These are phyloP conservation scores for Dolichomitus sp. DNA, from an alignment of 2,888 invertebrate genomes.

Conservation along the genomic window DNA sequence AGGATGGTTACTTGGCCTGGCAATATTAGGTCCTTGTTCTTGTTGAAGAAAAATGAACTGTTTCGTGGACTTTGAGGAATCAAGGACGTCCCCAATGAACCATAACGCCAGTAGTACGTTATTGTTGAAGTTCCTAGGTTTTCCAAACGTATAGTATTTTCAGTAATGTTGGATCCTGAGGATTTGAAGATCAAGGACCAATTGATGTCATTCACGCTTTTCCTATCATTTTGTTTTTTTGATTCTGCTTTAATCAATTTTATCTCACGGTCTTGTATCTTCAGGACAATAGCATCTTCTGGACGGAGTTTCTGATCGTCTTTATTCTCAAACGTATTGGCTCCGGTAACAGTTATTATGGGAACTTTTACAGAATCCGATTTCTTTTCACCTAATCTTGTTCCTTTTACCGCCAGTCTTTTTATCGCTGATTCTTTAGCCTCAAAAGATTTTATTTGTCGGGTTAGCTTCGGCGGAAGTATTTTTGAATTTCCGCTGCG, in stretches of 20 bases:
- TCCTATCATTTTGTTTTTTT: conserved; percentile 33
- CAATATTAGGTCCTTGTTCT: conserved; percentile 87
- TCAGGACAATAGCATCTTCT: conserved; percentile 67
- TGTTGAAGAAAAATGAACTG: conserved; percentile 88
- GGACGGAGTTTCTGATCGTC: background rate
- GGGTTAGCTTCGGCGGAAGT: conserved; percentile 69
- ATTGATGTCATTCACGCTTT: conserved; percentile 37
- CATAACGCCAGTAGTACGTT: conserved; percentile 86
- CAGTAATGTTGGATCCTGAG: conserved; percentile 1
- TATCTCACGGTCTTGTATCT: conserved; percentile 76
- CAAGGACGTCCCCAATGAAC: conserved; percentile 33
- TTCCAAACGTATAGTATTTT: conserved; percentile 83
- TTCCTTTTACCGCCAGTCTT: conserved; percentile 78
- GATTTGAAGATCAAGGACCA: conserved; percentile 73
- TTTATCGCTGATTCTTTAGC: conserved; percentile 78
- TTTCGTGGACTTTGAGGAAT: conserved; percentile 70
- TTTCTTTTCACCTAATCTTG: conserved; percentile 8
- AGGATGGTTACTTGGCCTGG: conserved; percentile 87
- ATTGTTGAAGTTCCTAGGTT: conserved; percentile 87
- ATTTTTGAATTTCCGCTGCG: conserved; percentile 75
- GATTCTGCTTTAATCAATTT: conserved; percentile 41
- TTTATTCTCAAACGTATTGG: background rate
- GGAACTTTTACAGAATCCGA: conserved; percentile 44
- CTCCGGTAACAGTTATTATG: conserved; percentile 68
- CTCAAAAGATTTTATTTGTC: conserved; percentile 74